phyloP scores from a whole-genome alignment of 2,113 vertebrate species.

The Redunca redunca region DNA sequence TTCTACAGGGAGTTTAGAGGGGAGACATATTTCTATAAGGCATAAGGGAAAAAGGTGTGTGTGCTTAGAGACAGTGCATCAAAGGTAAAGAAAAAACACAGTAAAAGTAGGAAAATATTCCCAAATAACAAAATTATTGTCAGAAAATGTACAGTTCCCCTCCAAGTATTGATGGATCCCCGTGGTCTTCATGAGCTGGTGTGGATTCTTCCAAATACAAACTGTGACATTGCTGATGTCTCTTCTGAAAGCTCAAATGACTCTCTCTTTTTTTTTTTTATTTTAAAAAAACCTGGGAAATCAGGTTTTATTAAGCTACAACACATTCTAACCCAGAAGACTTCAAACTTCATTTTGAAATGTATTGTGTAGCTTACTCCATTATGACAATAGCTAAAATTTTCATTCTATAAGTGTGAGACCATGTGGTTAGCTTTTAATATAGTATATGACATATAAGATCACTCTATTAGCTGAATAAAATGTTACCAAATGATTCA shows the following conservation, averaged over 20 bases:
- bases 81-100: not conserved
- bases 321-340: not conserved
- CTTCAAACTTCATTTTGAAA: conserved; percentile 9
- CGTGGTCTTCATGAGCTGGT: not conserved
- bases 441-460: not conserved
- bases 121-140: conserved; percentile 11
- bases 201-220: not conserved
- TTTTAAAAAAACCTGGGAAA: not conserved
- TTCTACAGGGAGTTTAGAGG: not conserved
- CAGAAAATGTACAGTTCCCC: not conserved
- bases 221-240: not conserved
- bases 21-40: not conserved
- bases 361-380: not conserved
- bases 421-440: not conserved
- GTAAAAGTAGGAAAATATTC: conserved; percentile 14
- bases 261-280: too few species aligned
- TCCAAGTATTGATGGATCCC: not conserved
- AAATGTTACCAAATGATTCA: not conserved
- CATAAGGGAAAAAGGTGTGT: conserved; percentile 2
- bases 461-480: not conserved
- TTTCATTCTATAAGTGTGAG: not conserved
- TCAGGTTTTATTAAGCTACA: conserved; percentile 24
- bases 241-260: not conserved
- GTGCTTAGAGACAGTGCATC: not conserved
- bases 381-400: not conserved